phyloP scores from a whole-genome alignment of 2,888 invertebrate species.

The Noctua comes region DNA sequence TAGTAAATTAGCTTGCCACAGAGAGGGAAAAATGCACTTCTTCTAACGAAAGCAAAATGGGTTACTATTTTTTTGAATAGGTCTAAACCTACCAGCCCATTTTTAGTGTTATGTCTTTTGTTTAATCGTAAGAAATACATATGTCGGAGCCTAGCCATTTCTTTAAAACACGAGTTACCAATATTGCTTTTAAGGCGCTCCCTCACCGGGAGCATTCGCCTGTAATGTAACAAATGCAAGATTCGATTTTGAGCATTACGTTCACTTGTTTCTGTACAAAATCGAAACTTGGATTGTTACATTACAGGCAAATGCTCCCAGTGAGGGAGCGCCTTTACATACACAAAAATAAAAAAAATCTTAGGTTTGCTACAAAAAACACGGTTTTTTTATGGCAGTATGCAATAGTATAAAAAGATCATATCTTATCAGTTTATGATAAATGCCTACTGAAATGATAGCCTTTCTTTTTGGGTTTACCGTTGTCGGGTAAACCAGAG shows the following conservation, averaged over 20 bases:
- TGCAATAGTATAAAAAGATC: not conserved
- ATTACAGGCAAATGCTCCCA: no score
- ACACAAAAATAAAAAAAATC: not conserved
- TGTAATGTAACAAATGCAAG: no score
- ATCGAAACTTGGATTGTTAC: no score
- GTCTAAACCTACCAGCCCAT: no score
- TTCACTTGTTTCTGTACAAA: no score
- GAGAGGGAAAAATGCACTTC: not conserved
- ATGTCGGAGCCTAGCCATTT: slow-evolving; percentile 8
- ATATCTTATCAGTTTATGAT: not conserved
- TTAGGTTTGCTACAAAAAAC: not conserved
- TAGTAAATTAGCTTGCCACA: not conserved
- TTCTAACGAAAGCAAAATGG: no score
- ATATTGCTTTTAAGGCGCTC: not conserved
- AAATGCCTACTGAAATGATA: not conserved
- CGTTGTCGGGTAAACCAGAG: not conserved
- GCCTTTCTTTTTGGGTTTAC: not conserved
- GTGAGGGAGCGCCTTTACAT: no score
- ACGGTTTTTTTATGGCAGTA: not conserved
- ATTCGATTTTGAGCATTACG: no score
- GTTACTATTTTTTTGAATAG: no score
- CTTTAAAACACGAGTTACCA: slow-evolving; percentile 11
- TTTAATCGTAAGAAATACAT: not conserved
- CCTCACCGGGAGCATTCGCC: no score
- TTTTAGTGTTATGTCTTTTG: not conserved